These are phyloP conservation scores for Zosterops borbonicus DNA, from an alignment of 2,113 vertebrate species.

Conservation along the genomic window DNA sequence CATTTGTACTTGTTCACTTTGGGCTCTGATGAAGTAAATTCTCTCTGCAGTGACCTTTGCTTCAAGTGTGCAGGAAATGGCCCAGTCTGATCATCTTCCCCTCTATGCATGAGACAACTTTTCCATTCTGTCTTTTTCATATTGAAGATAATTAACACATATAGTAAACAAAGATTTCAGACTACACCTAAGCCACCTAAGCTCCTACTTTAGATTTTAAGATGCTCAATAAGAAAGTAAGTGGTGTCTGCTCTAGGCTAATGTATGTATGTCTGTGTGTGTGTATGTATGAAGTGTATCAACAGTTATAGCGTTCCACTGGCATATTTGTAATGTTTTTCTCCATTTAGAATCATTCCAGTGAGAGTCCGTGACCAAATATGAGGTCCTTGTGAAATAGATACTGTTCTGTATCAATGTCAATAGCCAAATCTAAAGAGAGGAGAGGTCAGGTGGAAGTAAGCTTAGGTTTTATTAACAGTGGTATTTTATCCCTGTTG, in stretches of 20 bases:
- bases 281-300: neutral
- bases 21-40: neutral
- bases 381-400: neutral
- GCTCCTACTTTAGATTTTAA: neutral
- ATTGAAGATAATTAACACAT: neutral
- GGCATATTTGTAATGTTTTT: neutral
- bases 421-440: neutral
- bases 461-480: neutral
- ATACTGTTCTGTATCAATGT: neutral
- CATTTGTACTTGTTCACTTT: neutral
- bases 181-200: neutral
- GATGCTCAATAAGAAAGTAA: neutral
- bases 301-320: neutral
- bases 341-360: neutral
- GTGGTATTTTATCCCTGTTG: neutral
- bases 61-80: neutral
- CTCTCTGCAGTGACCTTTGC: neutral
- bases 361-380: neutral
- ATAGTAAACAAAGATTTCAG: neutral
- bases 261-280: neutral
- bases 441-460: neutral
- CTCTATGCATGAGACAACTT: neutral
- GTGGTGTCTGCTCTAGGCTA: neutral
- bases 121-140: neutral
- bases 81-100: neutral